These are phyloP conservation scores for Drosophila meridiana DNA, from an alignment of 2,888 invertebrate genomes.

Conservation along the genomic window DNA sequence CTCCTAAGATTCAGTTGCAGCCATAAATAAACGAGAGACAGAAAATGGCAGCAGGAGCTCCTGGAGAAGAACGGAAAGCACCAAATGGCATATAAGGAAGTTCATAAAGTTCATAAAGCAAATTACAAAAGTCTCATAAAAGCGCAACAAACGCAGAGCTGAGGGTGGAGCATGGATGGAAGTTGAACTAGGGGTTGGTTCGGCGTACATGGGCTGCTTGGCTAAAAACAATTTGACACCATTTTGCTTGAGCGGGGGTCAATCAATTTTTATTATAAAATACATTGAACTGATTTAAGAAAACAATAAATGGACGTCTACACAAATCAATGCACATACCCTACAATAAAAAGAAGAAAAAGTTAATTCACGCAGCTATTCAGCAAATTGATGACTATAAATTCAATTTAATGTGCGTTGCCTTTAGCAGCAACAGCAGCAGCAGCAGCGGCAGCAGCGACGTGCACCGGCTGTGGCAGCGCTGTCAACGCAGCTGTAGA, in stretches of 20 bases:
- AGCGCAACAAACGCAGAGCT: constrained; percentile 58
- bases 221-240: constrained; percentile 58
- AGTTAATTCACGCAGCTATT: constrained; percentile 79
- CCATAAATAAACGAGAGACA: constrained; percentile 31
- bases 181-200: background rate
- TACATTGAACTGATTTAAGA: constrained; percentile 75
- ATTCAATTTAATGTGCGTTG: constrained; percentile 81
- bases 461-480: constrained; percentile 9
- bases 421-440: constrained; percentile 48
- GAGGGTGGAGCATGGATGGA: background rate
- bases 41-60: constrained; percentile 3
- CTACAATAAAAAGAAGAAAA: constrained; percentile 57
- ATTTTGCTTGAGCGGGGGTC: constrained; percentile 47
- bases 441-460: constrained; percentile 9
- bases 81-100: constrained; percentile 61
- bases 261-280: constrained; percentile 79
- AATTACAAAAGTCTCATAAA: constrained; percentile 73
- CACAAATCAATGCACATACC: constrained; percentile 70
- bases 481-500: constrained; percentile 24
- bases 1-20: constrained; percentile 35
- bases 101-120: constrained; percentile 80
- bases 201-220: background rate
- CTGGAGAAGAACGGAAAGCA: constrained; percentile 30
- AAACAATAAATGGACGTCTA: constrained; percentile 72
- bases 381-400: constrained; percentile 81